Percentiles rank a stretch among this genome's conserved stretches.
These are phyloP conservation scores for Cariama cristata DNA, from an alignment of 2,113 vertebrate genomes.

Conservation along the genomic window DNA sequence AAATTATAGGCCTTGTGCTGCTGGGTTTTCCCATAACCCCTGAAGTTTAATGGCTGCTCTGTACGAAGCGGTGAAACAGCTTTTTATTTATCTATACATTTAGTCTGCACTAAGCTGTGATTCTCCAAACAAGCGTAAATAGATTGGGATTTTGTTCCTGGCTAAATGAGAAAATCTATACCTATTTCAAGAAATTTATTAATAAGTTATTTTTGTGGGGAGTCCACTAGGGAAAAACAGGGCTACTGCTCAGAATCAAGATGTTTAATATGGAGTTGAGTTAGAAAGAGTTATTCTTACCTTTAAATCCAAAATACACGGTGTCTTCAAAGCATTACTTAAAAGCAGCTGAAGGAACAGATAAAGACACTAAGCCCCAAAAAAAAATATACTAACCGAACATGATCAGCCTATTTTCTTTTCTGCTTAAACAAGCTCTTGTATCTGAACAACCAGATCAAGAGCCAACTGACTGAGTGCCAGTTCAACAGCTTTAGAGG, in stretches of 20 bases:
- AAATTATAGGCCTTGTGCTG: background rate
- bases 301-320: constrained; percentile 17
- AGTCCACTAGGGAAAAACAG: background rate
- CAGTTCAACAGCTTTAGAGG: constrained; percentile 51
- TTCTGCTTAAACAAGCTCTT: constrained; percentile 30
- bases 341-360: constrained; percentile 51
- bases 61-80: background rate
- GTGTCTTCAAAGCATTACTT: constrained; percentile 47
- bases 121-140: constrained; percentile 17
- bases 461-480: constrained; percentile 54
- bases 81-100: constrained; percentile 36
- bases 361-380: constrained; percentile 36
- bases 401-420: constrained; percentile 24
- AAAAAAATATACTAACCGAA: constrained; percentile 21
- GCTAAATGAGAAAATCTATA: constrained; percentile 45
- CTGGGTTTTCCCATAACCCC: background rate
- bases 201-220: background rate
- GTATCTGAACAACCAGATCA: constrained; percentile 45
- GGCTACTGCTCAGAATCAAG: background rate
- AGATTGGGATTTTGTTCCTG: background rate
- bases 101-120: background rate
- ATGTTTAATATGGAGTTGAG: background rate
- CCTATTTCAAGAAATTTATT: constrained; percentile 15
- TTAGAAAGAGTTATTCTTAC: background rate
- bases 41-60: background rate